Percentiles rank a stretch among this genome's conserved stretches.
Evolutionary conservation across 2,888 invertebrate genomes (phyloP).

Genomic region (Stictocephala bisonia): DNA sequence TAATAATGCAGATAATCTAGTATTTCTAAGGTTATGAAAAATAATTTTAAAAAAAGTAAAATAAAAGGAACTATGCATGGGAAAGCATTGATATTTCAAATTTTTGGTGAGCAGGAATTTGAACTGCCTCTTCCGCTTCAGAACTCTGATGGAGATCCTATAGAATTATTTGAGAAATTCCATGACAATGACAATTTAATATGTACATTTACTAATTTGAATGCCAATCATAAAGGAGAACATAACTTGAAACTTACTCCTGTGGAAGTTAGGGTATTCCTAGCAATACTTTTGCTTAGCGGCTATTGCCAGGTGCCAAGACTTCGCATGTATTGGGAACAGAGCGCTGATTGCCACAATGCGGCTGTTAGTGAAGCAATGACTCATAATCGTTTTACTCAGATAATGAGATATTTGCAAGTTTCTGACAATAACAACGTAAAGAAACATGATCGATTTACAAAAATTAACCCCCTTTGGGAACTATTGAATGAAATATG

Average conservation of each 20-base stretch:
- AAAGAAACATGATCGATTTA: not conserved
- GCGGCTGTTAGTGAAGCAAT: slow-evolving; percentile 3
- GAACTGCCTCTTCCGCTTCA: slow-evolving; percentile 5
- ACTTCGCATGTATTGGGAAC: slow-evolving; percentile 28
- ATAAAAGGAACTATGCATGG: too few relatives aligned
- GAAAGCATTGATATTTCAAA: too few relatives aligned
- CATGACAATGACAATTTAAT: slow-evolving; percentile 6
- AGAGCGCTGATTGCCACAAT: slow-evolving; percentile 26
- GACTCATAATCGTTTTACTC: too few relatives aligned
- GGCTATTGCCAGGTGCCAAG: slow-evolving; percentile 2
- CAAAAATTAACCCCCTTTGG: not conserved
- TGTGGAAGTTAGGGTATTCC: slow-evolving; percentile 21
- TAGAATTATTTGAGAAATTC: not conserved
- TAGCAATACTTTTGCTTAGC: slow-evolving; percentile 12
- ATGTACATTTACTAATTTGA: slow-evolving; percentile 2
- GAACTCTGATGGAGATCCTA: slow-evolving; percentile 17
- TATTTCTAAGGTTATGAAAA: not conserved
- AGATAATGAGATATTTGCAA: slow-evolving; percentile 7
- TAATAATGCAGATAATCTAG: not conserved
- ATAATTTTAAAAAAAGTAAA: too few relatives aligned
- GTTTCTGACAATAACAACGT: slow-evolving; percentile 21
- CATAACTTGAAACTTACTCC: slow-evolving; percentile 1
- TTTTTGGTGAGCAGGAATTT: slow-evolving; percentile 12
- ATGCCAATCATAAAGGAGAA: slow-evolving; percentile 12
- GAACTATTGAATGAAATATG: not conserved